These are phyloP conservation scores for Sorex fumeus DNA, from an alignment of 2,113 vertebrate species.

Conservation along the genomic window DNA sequence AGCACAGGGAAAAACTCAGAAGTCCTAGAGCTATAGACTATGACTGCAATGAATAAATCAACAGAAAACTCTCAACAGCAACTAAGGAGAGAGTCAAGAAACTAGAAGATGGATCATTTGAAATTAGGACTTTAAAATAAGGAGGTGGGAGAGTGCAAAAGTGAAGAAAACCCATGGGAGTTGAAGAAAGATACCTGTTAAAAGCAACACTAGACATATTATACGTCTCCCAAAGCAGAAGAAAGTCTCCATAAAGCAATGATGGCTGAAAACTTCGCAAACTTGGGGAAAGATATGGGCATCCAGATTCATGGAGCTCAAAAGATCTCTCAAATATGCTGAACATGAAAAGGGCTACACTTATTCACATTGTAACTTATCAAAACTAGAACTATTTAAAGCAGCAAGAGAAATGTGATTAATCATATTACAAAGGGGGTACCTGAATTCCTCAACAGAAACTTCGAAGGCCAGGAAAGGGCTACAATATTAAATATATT, in stretches of 20 bases:
- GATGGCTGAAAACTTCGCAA: not conserved
- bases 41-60: not conserved
- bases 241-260: conserved; percentile 25
- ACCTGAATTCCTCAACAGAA: not conserved
- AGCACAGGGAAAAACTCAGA: not conserved
- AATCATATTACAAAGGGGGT: not conserved
- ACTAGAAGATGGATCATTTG: not conserved
- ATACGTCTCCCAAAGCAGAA: not conserved
- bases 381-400: conserved; percentile 28
- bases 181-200: not conserved
- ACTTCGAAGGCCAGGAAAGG: not conserved
- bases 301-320: not conserved
- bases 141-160: not conserved
- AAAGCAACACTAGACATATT: not conserved
- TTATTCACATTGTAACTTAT: not conserved
- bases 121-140: not conserved
- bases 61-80: not conserved
- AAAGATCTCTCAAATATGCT: not conserved
- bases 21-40: not conserved
- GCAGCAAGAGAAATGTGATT: not conserved
- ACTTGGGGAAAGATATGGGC: not conserved
- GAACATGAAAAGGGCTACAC: not conserved
- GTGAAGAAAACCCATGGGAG: not conserved
- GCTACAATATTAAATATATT: not conserved
- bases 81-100: not conserved